Conservation (phyloP, 2,888 invertebrate species). For the Epicampocera succincta region DNA sequence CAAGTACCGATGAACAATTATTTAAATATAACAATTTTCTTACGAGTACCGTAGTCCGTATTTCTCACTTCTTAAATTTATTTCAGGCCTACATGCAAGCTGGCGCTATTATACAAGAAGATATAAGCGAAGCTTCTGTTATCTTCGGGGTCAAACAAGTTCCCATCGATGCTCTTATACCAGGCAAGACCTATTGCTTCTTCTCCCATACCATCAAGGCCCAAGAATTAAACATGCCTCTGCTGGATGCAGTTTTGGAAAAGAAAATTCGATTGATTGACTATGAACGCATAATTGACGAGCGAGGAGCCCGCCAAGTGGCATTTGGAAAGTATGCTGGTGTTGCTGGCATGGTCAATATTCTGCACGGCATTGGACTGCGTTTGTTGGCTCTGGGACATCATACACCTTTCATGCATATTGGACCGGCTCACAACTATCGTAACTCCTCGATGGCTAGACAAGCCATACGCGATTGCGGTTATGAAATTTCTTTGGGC, state of each 20-base stretch:
- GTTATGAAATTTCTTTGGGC: conserved; percentile 97
- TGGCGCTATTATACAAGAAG: conserved; percentile 96
- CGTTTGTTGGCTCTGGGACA: conserved; percentile 95
- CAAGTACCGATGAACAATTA: too few species aligned
- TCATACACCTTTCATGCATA: conserved; percentile 99
- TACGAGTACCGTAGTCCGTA: too few species aligned
- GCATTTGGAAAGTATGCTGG: conserved; percentile 99
- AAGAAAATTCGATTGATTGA: conserved; percentile 98
- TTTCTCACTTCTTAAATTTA: too few species aligned
- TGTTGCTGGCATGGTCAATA: conserved; percentile 99
- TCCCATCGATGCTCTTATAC: conserved; percentile 94
- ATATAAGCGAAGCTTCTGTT: conserved; percentile 96
- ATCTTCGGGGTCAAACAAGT: conserved; percentile 96
- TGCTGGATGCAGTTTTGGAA: conserved; percentile 96
- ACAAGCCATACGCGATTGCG: conserved; percentile 98
- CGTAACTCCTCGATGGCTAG: conserved; percentile 98
- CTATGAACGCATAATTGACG: conserved; percentile 97
- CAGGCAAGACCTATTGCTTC: conserved; percentile 98
- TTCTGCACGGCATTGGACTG: conserved; percentile 97
- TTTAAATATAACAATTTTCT: too few species aligned
- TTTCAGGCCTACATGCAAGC: conserved; percentile 92
- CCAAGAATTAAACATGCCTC: conserved; percentile 98
- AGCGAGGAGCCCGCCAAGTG: conserved; percentile 93
- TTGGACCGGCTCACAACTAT: conserved; percentile 99
- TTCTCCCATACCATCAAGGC: conserved; percentile 99